Evolutionary conservation across 2,888 invertebrate species (phyloP), one percentile per base, ranked within the genome.

Genomic region (Drosophila prolongata): DNA sequence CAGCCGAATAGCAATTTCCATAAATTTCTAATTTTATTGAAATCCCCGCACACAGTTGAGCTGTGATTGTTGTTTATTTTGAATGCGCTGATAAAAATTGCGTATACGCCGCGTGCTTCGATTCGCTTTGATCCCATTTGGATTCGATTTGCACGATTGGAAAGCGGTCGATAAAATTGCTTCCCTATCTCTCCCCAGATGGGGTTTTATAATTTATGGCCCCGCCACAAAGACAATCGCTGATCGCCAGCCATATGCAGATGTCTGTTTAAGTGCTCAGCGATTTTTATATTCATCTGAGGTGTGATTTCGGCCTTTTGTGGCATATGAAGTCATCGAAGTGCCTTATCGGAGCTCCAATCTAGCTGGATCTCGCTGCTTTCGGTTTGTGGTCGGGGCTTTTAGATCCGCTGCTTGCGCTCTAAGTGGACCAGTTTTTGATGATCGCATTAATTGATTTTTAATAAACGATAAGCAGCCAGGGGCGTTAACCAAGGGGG

Each of bases 1-100:
- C 42, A 47, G 14, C 64, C 69, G 52, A 76, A 76, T 58, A 62
- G 62, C 82, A 73, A 87, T 85, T 89, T 89, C 88, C 89, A 89
- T 89, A 89, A 85, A 85, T 85, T 88, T 87, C 89, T 86, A 85
- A 85, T 85, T 89, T 82, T 87, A 82, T 75, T 84, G 78, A 89
- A 87, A 72, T 79, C 52, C 60, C 87, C 46, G 44, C 37, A 57
- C 46, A 53, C 19, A 24, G 47, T 38, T 55, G 5, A 54, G 49
- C 50, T 61, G 44, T 44, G 62, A 61, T 61, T 64, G 50, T 57
- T 49, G 56, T 65, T 38, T 59, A 16, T 68, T 73, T 69, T 70
- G 68, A 69, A 68, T 68, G 64, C 73, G 68, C 71, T 77, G 78
- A 87, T 87, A 83, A 88, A 42, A 77, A 76, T 83, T 70, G 65